phyloP scores from a whole-genome alignment of 2,888 invertebrate species.

The Amphipoea oculea region DNA sequence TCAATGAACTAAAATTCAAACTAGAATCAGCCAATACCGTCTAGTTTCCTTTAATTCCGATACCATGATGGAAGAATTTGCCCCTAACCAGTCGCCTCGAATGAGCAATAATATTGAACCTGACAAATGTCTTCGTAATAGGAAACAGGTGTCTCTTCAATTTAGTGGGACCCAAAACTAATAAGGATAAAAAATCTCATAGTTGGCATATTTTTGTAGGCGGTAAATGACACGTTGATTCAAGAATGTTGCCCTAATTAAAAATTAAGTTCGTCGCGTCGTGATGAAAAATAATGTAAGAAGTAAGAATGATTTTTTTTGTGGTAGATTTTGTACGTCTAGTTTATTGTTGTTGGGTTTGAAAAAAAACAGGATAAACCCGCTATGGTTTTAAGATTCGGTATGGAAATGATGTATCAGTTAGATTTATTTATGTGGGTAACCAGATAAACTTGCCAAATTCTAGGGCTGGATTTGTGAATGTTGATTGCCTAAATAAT shows the following conservation, averaged over 20 bases:
- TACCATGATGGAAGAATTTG: slow-evolving; percentile 7
- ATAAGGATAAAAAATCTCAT: slow-evolving; percentile 37
- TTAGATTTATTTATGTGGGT: no score
- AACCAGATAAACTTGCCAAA: no score
- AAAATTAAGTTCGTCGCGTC: slow-evolving; percentile 5
- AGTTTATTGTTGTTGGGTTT: not conserved
- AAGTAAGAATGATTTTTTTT: not conserved
- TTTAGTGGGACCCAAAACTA: slow-evolving; percentile 32
- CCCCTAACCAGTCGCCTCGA: not conserved
- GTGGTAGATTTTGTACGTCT: not conserved
- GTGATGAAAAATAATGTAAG: not conserved
- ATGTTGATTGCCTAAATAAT: not conserved
- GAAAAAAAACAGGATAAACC: not conserved
- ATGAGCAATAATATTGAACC: slow-evolving; percentile 39
- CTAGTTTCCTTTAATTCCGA: slow-evolving; percentile 52
- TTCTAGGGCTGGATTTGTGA: not conserved
- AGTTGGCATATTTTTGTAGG: slow-evolving; percentile 4
- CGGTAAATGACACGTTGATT: slow-evolving; percentile 10
- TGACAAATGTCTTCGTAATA: slow-evolving; percentile 26
- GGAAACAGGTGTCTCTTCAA: slow-evolving; percentile 21
- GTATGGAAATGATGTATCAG: not conserved
- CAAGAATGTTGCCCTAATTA: slow-evolving; percentile 15
- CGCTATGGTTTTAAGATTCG: not conserved
- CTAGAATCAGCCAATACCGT: slow-evolving; percentile 6
- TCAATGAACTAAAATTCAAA: slow-evolving; percentile 31